These are phyloP conservation scores for Poicephalus gulielmi DNA, from an alignment of 2,113 vertebrate genomes.

Conservation along the genomic window DNA sequence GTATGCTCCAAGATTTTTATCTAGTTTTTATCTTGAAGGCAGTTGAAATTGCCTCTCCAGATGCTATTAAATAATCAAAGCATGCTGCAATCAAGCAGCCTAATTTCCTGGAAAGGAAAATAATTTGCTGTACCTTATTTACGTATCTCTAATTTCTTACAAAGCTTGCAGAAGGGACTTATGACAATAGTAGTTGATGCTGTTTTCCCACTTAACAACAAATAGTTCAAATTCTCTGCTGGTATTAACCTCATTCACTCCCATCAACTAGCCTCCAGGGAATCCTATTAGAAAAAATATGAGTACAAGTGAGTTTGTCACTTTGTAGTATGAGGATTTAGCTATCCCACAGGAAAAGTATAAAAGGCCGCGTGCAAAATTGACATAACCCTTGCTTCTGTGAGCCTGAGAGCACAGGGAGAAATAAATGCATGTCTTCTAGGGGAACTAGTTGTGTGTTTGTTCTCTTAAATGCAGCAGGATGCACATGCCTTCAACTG, in stretches of 20 bases:
- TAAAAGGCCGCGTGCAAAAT: not conserved
- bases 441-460: not conserved
- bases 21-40: conserved; percentile 25
- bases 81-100: not conserved
- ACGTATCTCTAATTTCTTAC: conserved; percentile 40
- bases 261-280: not conserved
- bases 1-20: conserved; percentile 17
- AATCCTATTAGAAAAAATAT: not conserved
- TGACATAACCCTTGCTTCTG: not conserved
- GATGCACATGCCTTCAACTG: not conserved
- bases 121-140: conserved; percentile 49
- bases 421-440: not conserved
- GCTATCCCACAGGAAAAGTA: not conserved
- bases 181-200: not conserved
- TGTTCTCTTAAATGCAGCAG: not conserved
- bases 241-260: not conserved
- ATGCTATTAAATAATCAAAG: conserved; percentile 45
- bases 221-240: conserved; percentile 4
- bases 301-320: not conserved
- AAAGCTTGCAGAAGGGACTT: not conserved
- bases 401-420: not conserved
- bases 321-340: not conserved
- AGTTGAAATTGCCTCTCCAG: conserved; percentile 38
- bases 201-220: conserved; percentile 15
- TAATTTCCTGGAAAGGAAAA: conserved; percentile 37